Evolutionary conservation across 2,888 invertebrate genomes (phyloP), one percentile per base, ranked within the genome.

Genomic region (Neocrepidodera transversa): DNA sequence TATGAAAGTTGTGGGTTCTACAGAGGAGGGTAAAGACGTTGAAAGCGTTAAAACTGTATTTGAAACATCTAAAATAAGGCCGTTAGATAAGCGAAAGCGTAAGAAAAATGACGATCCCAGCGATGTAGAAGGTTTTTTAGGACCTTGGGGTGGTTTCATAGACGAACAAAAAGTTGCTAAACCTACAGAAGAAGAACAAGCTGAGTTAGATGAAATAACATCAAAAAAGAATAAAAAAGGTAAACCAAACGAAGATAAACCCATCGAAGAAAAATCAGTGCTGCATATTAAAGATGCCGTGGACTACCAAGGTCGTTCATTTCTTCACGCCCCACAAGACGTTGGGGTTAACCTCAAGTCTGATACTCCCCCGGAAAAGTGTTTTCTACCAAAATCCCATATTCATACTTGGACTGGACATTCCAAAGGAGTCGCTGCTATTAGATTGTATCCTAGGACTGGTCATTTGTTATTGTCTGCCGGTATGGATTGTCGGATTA

Each of bases 361-460:
- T 2, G 89, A 90, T 67, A 87, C 90, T 1, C 93, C 95, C 14
- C 99, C 99, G 0, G 93, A 95, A 60, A 91, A 93, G 74, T 98
- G 98, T 78, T 98, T 97, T 81, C 81, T 98, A 55, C 98, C 98
- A 3, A 98, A 98, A 84, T 87, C 94, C 1, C 93, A 94, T 75
- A 91, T 98, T 64, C 95, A 95, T 80, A 95, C 95, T 0, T 98
- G 97, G 96, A 88, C 92, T 65, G 98, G 98, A 0, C 99, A 99
- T 81, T 93, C 93, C 16, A 98, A 98, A 80, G 97, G 97, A 43
- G 90, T 99, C 71, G 91, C 97, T 0, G 91, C 93, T 0, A 94
- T 95, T 63, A 87, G 95, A 57, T 97, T 97, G 94, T 93, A 97
- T 74, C 99, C 99, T 0, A 83, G 85, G 66, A 93, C 95, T 0